These are phyloP conservation scores for Palaemon carinicauda DNA, from an alignment of 1,140 invertebrate genomes.

Conservation along the genomic window DNA sequence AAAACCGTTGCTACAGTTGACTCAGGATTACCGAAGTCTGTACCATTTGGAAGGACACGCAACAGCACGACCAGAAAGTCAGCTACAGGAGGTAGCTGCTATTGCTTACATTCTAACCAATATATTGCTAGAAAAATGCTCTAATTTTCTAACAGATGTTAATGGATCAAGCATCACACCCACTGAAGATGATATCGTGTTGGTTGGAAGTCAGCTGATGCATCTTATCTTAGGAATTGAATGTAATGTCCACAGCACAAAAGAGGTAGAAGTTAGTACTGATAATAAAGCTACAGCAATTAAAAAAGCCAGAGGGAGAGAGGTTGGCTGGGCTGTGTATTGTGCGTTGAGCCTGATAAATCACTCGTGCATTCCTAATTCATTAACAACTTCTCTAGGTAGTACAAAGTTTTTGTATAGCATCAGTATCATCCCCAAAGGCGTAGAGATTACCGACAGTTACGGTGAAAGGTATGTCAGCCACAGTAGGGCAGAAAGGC, in stretches of 20 bases:
- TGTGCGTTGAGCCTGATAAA: constrained; percentile 48
- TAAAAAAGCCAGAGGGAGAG: not conserved
- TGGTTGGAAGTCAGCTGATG: constrained; percentile 49
- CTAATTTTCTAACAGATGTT: constrained; percentile 13
- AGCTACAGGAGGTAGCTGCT: constrained; percentile 43
- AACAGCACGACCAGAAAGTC: constrained; percentile 29
- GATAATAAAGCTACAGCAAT: not conserved
- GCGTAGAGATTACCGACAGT: constrained; percentile 51
- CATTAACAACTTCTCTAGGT: constrained; percentile 30
- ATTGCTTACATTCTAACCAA: constrained; percentile 36
- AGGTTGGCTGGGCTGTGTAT: constrained; percentile 53
- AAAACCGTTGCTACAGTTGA: constrained; percentile 6
- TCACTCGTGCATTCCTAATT: constrained; percentile 51
- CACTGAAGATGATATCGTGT: constrained; percentile 13
- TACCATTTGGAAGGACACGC: constrained; percentile 49
- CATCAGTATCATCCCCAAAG: constrained; percentile 43
- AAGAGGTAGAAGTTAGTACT: constrained; percentile 22
- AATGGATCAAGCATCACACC: not conserved
- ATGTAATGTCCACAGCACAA: constrained; percentile 51
- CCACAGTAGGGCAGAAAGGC: constrained; percentile 33
- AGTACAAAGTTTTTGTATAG: constrained; percentile 51
- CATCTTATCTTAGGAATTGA: constrained; percentile 36
- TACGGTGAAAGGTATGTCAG: constrained; percentile 54
- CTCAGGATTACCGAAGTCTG: constrained; percentile 15
- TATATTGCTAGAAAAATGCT: constrained; percentile 26